Conservation (phyloP, 2,797 vertebrate species). For the Xyrichtys novacula region DNA sequence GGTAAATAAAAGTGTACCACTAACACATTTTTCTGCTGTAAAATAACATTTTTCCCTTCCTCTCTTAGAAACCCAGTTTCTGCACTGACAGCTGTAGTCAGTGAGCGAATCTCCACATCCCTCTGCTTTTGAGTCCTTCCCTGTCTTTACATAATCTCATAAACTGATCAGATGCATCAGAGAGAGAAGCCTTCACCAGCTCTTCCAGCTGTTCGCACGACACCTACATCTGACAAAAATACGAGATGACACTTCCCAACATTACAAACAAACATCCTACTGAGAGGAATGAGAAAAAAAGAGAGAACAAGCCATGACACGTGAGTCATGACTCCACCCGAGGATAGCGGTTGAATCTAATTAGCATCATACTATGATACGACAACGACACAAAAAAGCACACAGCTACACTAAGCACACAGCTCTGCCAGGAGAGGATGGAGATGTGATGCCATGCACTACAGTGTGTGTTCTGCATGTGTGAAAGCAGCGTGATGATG, state of each 20-base stretch:
- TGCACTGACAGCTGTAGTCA: slow-evolving; percentile 33
- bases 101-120: slow-evolving; percentile 19
- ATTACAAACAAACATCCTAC: not conserved
- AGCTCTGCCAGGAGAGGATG: slow-evolving; percentile 54
- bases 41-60: slow-evolving; percentile 42
- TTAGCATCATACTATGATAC: slow-evolving; percentile 48
- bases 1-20: slow-evolving; percentile 7
- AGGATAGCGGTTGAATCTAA: slow-evolving; percentile 48
- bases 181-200: slow-evolving; percentile 16
- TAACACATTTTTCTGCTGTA: slow-evolving; percentile 1
- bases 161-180: slow-evolving; percentile 32
- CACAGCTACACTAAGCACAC: slow-evolving; percentile 51
- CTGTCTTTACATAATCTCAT: slow-evolving; percentile 38
- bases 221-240: slow-evolving; percentile 27
- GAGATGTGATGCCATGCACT: slow-evolving; percentile 64
- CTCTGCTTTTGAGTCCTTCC: slow-evolving; percentile 24
- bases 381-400: slow-evolving; percentile 58
- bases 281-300: slow-evolving; percentile 26
- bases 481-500: slow-evolving; percentile 18
- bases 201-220: slow-evolving; percentile 17
- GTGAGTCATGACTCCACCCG: slow-evolving; percentile 20
- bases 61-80: slow-evolving; percentile 46
- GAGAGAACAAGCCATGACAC: slow-evolving; percentile 40
- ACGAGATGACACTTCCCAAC: slow-evolving; percentile 8
- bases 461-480: slow-evolving; percentile 32